Evolutionary conservation across 23 tunicate species (phyloP), one percentile per base, ranked within the genome.

Genomic region (Styela plicata): DNA sequence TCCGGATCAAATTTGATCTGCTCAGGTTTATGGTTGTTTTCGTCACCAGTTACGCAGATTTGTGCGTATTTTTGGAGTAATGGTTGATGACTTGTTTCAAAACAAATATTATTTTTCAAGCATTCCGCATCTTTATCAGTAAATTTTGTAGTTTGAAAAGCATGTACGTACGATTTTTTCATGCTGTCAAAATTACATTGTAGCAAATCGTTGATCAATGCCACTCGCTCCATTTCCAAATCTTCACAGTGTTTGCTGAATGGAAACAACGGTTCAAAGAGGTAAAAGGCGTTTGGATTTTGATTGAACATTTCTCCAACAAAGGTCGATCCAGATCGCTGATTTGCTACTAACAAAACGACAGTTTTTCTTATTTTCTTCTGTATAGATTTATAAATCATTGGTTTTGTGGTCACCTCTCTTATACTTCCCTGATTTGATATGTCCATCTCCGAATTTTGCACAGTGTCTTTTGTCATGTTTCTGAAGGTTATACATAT

Each of bases 291-390:
- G 19, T 33, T 62, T 1, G 85, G 85, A 71, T 84, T 89, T 52
- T 80, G 62, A 36, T 89, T 79, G 63, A 89, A 84, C 23, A 89
- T 29, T 64, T 89, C 85, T 2, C 94, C 94, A 0, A 80, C 79
- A 83, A 89, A 89, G 34, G 94, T 73, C 1, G 94, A 84, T 52
- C 94, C 94, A 35, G 94, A 84, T n/a, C 94, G 85, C 64, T 89
- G 84, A 73, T 83, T 79, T n/a, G 94, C 64, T 31, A 89, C 70
- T 22, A 89, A 63, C 19, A 89, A 31, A 22, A 89, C 85, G 36
- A 89, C 71, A 67, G 71, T 67, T 29, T 67, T 67, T 67, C 22
- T n/a, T n/a, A n/a, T n/a, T n/a, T n/a, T n/a, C n/a, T n/a, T n/a
- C n/a, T n/a, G n/a, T n/a, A n/a, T n/a, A n/a, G n/a, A n/a, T n/a